Evolutionary conservation across 2,888 invertebrate species (phyloP).

Genomic region (Dryadula phaetusa): DNA sequence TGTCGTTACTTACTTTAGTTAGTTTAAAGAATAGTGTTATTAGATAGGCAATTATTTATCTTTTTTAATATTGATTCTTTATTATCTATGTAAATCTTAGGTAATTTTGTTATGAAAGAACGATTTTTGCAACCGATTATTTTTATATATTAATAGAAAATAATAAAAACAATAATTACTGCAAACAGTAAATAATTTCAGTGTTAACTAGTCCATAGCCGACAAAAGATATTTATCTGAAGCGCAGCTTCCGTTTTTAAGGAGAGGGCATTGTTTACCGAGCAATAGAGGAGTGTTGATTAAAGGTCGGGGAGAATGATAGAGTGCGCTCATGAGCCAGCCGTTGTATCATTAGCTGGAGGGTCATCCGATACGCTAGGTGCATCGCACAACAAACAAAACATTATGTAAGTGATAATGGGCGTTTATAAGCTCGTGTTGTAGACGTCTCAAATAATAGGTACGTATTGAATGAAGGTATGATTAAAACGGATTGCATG

Average conservation of each 20-base stretch:
- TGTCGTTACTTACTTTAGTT: no score
- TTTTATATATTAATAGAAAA: no score
- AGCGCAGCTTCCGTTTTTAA: slow-evolving; percentile 12
- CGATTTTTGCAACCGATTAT: neutral
- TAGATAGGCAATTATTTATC: no score
- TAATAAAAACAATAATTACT: neutral
- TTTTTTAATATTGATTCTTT: neutral
- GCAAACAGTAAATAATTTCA: neutral
- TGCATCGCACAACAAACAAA: slow-evolving; percentile 27
- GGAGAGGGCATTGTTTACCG: slow-evolving; percentile 8
- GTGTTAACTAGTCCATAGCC: neutral
- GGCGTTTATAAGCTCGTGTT: slow-evolving; percentile 27
- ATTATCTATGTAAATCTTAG: neutral
- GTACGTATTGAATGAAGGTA: slow-evolving; percentile 5
- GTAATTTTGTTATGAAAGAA: neutral
- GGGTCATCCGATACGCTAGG: slow-evolving; percentile 30
- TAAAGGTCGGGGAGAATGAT: slow-evolving; percentile 24
- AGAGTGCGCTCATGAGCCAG: slow-evolving; percentile 24
- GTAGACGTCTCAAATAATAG: slow-evolving; percentile 8
- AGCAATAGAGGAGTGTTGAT: slow-evolving; percentile 25
- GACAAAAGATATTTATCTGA: neutral
- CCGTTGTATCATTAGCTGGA: slow-evolving; percentile 31
- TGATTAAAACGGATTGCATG: neutral
- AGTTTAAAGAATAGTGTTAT: no score
- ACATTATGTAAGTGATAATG: slow-evolving; percentile 27